A percentile compares a stretch with the other conserved stretches of the same genome.
Conservation (phyloP, 2,113 vertebrate species). For the Copsychus sechellarum region DNA sequence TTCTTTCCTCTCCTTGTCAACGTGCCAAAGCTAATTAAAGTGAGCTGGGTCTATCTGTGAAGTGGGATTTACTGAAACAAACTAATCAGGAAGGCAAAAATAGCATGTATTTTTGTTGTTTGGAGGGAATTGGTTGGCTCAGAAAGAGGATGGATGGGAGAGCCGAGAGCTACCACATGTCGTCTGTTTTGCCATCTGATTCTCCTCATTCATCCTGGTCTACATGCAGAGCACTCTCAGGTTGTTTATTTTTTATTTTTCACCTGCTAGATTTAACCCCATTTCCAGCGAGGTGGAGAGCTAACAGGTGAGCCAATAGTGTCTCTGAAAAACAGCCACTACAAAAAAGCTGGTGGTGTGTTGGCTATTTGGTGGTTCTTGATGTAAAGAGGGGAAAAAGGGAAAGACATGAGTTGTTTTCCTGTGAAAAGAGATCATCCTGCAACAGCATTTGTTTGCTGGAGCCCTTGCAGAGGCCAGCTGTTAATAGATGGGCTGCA, state of each 20-base stretch:
- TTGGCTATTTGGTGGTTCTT: background rate
- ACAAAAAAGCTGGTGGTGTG: background rate
- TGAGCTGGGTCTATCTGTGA: conserved; percentile 26
- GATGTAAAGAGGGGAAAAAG: background rate
- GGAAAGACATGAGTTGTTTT: background rate
- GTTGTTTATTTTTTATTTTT: background rate
- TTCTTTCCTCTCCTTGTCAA: conserved; percentile 22
- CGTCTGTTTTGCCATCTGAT: conserved; percentile 36
- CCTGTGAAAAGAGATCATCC: background rate
- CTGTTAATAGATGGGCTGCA: conserved; percentile 34
- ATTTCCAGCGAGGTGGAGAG: background rate
- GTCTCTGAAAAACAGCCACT: background rate
- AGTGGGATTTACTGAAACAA: conserved; percentile 38
- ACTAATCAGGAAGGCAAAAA: conserved; percentile 59
- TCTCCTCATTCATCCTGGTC: background rate
- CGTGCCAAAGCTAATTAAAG: conserved; percentile 41
- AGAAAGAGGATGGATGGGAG: background rate
- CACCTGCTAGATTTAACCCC: background rate
- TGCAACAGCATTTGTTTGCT: background rate
- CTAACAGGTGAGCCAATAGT: background rate
- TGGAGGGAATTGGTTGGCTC: conserved; percentile 13
- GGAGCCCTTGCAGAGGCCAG: background rate
- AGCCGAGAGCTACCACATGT: background rate
- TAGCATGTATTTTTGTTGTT: conserved; percentile 30
- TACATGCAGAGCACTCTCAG: background rate